phyloP scores from a whole-genome alignment of 1,140 invertebrate genomes.

The Drosophila oshimai region DNA sequence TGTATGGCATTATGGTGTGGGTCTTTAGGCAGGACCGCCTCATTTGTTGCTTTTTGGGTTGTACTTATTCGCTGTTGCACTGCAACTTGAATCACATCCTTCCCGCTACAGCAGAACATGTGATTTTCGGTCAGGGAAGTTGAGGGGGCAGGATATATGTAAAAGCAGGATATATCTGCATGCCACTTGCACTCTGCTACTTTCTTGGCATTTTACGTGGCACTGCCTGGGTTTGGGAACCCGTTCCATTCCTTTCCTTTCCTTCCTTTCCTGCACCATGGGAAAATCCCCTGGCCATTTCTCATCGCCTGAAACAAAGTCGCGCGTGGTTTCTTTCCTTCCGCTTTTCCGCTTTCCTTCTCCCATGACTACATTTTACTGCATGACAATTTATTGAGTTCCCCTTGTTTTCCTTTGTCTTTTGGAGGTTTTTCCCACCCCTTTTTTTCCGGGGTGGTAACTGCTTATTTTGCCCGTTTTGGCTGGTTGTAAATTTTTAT shows the following conservation, averaged over 20 bases:
- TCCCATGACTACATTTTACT: conserved; percentile 70
- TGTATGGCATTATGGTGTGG: neutral
- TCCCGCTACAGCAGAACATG: conserved; percentile 77
- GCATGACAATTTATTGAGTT: conserved; percentile 81
- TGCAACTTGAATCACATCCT: conserved; percentile 81
- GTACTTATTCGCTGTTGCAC: conserved; percentile 34
- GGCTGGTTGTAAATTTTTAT: conserved; percentile 78
- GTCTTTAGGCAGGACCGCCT: conserved; percentile 10
- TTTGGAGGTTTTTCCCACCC: conserved; percentile 11
- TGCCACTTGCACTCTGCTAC: conserved; percentile 63
- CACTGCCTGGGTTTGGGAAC: conserved; percentile 31
- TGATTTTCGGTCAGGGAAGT: conserved; percentile 70
- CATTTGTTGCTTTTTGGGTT: conserved; percentile 33
- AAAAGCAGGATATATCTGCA: conserved; percentile 42
- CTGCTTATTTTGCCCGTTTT: conserved; percentile 34
- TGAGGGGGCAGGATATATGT: conserved; percentile 14
- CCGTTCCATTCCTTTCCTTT: conserved; percentile 10
- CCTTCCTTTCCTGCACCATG: conserved; percentile 2
- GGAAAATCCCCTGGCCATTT: conserved; percentile 37
- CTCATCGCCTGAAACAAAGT: conserved; percentile 73
- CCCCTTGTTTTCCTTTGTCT: conserved; percentile 48
- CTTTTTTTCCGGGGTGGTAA: neutral
- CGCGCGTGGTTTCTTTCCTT: conserved; percentile 55
- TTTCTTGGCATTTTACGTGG: conserved; percentile 75
- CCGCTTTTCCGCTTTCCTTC: conserved; percentile 15